Percentiles rank a stretch among this genome's conserved stretches.
Evolutionary conservation across 2,113 vertebrate genomes (phyloP).

Genomic region (Neolamprologus devosi): DNA sequence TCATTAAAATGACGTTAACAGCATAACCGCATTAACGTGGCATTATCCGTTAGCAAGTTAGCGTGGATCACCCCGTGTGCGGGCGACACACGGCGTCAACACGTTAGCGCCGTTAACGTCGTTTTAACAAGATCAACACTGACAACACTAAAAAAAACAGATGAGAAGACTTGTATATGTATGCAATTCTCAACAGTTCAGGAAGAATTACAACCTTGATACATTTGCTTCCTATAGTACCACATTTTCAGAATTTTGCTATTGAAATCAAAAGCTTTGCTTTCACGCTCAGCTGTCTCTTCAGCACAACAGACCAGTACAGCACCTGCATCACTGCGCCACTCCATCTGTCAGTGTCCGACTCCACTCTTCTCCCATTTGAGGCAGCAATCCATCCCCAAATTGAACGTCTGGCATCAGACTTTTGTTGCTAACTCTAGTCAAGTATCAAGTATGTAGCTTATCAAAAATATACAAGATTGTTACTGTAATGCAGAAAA

Average conservation of each 20-base stretch:
- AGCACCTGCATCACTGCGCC: background rate
- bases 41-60: background rate
- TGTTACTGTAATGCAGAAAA: background rate
- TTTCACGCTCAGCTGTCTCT: background rate
- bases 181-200: background rate
- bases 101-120: rapidly evolving
- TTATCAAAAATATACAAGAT: background rate
- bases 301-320: background rate
- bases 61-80: rapidly evolving
- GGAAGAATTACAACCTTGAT: background rate
- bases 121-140: background rate
- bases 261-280: background rate
- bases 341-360: background rate
- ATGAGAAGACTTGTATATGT: background rate
- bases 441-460: background rate
- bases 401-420: background rate
- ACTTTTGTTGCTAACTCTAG: background rate
- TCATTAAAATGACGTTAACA: background rate
- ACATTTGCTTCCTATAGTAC: background rate
- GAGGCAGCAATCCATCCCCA: background rate
- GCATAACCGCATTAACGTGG: rapidly evolving
- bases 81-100: rapidly evolving
- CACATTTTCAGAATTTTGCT: background rate
- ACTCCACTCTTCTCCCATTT: background rate
- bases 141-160: background rate